These are phyloP conservation scores for Podarcis siculus DNA, from an alignment of 2,797 vertebrate genomes.

Conservation along the genomic window DNA sequence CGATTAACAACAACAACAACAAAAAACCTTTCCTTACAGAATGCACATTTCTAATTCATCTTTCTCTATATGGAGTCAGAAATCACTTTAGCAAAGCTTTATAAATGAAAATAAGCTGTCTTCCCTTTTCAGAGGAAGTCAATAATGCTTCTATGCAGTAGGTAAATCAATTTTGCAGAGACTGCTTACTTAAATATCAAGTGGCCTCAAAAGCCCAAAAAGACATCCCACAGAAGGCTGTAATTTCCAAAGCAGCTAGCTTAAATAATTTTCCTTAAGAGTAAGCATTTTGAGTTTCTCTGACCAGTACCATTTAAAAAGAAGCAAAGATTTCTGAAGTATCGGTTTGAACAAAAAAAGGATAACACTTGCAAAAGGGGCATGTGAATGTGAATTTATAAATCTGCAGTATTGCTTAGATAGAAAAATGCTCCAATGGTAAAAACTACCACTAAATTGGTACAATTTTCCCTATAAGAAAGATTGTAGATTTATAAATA, in stretches of 20 bases:
- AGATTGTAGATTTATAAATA: background rate
- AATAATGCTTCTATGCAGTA: constrained; percentile 31
- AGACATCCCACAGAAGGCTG: constrained; percentile 23
- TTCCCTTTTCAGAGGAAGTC: constrained; percentile 13
- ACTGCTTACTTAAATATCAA: constrained; percentile 46
- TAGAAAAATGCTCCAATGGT: background rate
- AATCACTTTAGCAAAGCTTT: background rate
- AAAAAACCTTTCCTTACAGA: background rate
- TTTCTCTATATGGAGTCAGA: background rate
- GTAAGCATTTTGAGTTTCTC: constrained; percentile 1
- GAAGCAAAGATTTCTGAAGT: constrained; percentile 38
- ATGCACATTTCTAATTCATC: background rate
- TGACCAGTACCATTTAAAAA: constrained; percentile 21
- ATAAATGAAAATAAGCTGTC: constrained; percentile 35
- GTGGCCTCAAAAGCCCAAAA: constrained; percentile 4
- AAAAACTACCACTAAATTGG: background rate
- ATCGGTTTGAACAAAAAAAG: constrained; percentile 25
- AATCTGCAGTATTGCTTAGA: constrained; percentile 9
- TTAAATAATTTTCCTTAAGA: constrained; percentile 63
- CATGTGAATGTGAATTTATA: background rate
- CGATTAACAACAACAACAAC: background rate
- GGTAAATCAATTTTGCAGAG: constrained; percentile 34
- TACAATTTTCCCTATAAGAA: constrained; percentile 1
- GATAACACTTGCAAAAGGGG: background rate
- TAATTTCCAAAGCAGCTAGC: constrained; percentile 49